Evolutionary conservation across 2,113 vertebrate genomes (phyloP).

Genomic region (Setophaga petechia): DNA sequence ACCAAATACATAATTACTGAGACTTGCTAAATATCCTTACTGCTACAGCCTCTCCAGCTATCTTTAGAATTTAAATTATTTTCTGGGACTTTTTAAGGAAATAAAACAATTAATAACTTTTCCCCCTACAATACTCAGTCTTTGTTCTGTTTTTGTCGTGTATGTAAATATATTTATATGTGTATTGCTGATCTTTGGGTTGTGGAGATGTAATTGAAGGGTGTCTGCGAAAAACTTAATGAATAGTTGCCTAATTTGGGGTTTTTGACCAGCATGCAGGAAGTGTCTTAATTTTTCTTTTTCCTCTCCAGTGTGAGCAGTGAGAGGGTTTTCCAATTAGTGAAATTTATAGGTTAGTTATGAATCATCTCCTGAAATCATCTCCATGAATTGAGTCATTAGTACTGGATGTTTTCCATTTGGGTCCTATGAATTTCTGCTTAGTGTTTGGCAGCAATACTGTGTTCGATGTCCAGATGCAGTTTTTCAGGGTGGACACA

Average conservation of each 20-base stretch:
- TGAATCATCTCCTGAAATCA: conserved; percentile 63
- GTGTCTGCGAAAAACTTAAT: conserved; percentile 47
- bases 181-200: neutral
- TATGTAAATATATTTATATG: neutral
- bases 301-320: neutral
- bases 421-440: conserved; percentile 35
- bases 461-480: conserved; percentile 45
- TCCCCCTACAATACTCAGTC: neutral
- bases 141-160: neutral
- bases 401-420: conserved; percentile 61
- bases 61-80: neutral
- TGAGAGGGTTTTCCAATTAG: conserved; percentile 57
- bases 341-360: conserved; percentile 8
- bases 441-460: conserved; percentile 55
- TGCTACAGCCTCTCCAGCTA: neutral
- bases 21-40: neutral
- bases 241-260: conserved; percentile 26
- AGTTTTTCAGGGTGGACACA: conserved; percentile 28
- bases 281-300: neutral
- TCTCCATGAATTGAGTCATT: conserved; percentile 59
- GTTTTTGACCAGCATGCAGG: neutral
- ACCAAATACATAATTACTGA: neutral
- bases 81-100: neutral
- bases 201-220: conserved; percentile 2
- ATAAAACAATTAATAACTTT: neutral